These are phyloP conservation scores for Callochromis pleurospilus DNA, from an alignment of 2,113 vertebrate genomes.

Conservation along the genomic window DNA sequence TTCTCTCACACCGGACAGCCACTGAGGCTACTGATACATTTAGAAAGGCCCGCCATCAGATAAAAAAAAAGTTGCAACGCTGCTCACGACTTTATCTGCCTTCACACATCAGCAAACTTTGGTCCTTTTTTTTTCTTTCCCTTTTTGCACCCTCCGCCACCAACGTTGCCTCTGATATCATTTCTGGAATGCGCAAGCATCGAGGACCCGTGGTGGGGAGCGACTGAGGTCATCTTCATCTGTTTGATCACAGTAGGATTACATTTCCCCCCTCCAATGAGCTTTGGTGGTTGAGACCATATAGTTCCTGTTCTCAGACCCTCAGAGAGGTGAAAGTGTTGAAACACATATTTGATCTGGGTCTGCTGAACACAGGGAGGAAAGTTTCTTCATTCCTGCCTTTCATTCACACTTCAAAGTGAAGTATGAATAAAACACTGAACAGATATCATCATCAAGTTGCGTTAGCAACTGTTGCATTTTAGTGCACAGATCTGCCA, in stretches of 20 bases:
- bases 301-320: neutral
- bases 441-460: neutral
- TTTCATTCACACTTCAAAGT: neutral
- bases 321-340: neutral
- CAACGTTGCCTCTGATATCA: constrained; percentile 34
- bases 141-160: constrained; percentile 25
- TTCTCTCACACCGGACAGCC: constrained; percentile 19
- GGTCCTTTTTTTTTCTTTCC: neutral
- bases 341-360: constrained; percentile 1
- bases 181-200: constrained; percentile 10
- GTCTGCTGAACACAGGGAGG: neutral
- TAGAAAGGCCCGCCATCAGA: constrained; percentile 53
- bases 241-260: constrained; percentile 51
- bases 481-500: neutral
- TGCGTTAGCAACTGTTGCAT: neutral
- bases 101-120: constrained; percentile 64
- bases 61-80: constrained; percentile 43
- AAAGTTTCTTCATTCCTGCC: neutral
- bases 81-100: constrained; percentile 45
- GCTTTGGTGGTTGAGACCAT: neutral
- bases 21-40: constrained; percentile 42
- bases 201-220: neutral
- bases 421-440: neutral
- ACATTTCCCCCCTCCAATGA: constrained; percentile 19
- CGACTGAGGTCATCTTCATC: constrained; percentile 33